Percentiles rank a stretch among this genome's conserved stretches.
Conservation (phyloP, 2,888 invertebrate genomes). For the Drosophila percnosoma region DNA sequence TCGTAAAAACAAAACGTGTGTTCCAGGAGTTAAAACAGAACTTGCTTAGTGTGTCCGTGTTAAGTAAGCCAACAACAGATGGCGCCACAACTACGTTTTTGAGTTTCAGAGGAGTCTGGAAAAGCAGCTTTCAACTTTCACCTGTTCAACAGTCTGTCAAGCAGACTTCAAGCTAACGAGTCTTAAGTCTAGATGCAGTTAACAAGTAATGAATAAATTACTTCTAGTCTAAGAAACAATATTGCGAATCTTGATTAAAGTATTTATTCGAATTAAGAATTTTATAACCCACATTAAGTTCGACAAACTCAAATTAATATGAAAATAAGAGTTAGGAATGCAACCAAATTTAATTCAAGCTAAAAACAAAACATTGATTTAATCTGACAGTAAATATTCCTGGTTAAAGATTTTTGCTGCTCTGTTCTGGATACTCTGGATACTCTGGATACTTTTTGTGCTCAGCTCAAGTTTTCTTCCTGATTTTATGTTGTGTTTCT, state of each 20-base stretch:
- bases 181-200: neutral
- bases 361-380: neutral
- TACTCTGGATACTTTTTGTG: neutral
- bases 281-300: neutral
- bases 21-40: neutral
- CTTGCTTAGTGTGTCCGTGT: neutral
- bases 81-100: constrained; percentile 15
- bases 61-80: constrained; percentile 18
- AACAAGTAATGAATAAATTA: neutral
- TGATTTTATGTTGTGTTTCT: neutral
- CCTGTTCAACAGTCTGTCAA: neutral
- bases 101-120: neutral
- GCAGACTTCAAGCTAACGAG: neutral
- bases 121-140: neutral
- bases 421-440: neutral
- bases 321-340: neutral
- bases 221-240: neutral
- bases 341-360: neutral
- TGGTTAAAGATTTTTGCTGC: neutral
- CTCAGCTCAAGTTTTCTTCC: neutral
- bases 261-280: neutral
- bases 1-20: constrained; percentile 14
- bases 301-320: neutral
- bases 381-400: neutral
- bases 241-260: neutral